Evolutionary conservation across 2,113 vertebrate genomes (phyloP), one percentile per base, ranked within the genome.

Genomic region (Rallus limicola): DNA sequence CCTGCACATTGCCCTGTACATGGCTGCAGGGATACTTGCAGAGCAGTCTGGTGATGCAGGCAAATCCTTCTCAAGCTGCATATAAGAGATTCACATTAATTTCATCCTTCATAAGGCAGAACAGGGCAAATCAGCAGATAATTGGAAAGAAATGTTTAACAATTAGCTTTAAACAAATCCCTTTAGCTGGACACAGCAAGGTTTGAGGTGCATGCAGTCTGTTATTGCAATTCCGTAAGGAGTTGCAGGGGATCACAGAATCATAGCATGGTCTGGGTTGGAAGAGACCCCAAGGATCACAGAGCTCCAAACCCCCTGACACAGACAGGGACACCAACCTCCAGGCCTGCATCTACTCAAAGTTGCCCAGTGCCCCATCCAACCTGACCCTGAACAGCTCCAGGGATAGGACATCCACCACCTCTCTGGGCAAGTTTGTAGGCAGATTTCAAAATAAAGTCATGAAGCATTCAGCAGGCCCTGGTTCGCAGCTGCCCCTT

Each of bases 1-100:
- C 19, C n/a, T 6, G 4, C 5, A 38, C 25, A 5, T n/a, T 1
- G 0, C 11, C 59, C 28, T 4, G 0, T 7, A 10, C 17, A 1
- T 0, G 4, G 20, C 12, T 29, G 34, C 21, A n/a, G 48, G 20
- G 81, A 44, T 7, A 58, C 10, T 44, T 13, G 29, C 21, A 40
- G 44, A 55, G 24, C 15, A 10, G n/a, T 5, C n/a, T n/a, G 0
- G 0, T 9, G 53, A 46, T 3, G 19, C 68, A 74, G 42, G 9
- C 13, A 5, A 85, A 13, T 13, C 4, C n/a, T 85, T 28, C 58
- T 52, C 58, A 38, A 13, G 26, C 33, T 19, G 25, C 14, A 55
- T 26, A 33, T 25, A 48, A 42, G 16, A 46, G 24, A 60, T 7
- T 0, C 1, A 44, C 16, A 8, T 46, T 29, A 16, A 12, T 55